These are phyloP conservation scores for Bambusicola thoracicus DNA, from an alignment of 2,113 vertebrate genomes.

Conservation along the genomic window DNA sequence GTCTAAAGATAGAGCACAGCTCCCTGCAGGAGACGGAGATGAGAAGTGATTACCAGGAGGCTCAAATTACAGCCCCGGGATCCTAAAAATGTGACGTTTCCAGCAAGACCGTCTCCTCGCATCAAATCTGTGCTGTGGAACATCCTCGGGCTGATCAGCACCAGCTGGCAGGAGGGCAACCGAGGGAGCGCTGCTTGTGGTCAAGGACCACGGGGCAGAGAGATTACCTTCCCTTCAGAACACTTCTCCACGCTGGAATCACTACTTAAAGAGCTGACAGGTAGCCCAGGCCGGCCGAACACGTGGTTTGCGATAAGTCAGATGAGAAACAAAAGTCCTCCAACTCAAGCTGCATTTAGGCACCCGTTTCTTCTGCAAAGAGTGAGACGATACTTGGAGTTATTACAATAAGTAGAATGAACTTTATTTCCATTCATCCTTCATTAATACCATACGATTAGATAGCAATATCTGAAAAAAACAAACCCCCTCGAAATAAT, in stretches of 20 bases:
- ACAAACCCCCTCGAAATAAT: conserved; percentile 68
- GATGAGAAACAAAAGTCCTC: background rate
- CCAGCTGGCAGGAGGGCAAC: background rate
- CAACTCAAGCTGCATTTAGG: background rate
- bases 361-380: background rate
- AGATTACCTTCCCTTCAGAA: background rate
- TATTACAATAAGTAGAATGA: conserved; percentile 50
- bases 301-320: background rate
- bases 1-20: conserved; percentile 1
- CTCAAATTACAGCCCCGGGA: background rate
- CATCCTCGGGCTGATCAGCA: background rate
- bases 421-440: conserved; percentile 76
- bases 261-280: background rate
- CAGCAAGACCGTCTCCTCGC: conserved; percentile 29
- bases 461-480: conserved; percentile 38
- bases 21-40: conserved; percentile 13
- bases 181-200: background rate
- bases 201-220: background rate
- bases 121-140: conserved; percentile 1
- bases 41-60: background rate
- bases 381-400: background rate
- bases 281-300: background rate
- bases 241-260: background rate
- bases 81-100: background rate
- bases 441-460: conserved; percentile 67